A percentile compares a stretch with the other conserved stretches of the same genome.
These are phyloP conservation scores for Acanthurus tractus DNA, from an alignment of 2,797 vertebrate genomes.

Conservation along the genomic window DNA sequence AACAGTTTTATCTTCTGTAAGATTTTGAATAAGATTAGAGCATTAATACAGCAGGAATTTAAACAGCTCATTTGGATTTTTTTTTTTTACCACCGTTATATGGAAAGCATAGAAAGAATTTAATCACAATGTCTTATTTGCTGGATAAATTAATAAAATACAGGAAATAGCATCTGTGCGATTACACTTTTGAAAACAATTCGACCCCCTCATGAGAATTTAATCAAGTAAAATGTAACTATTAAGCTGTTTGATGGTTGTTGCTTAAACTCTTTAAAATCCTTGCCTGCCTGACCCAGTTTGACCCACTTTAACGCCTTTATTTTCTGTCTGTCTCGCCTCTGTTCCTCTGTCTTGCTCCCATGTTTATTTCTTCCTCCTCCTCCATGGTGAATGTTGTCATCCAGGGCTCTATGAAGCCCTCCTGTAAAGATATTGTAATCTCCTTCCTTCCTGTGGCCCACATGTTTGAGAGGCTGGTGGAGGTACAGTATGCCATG, in stretches of 20 bases:
- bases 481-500: constrained; percentile 88
- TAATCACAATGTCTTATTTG: background rate
- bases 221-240: background rate
- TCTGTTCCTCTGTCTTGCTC: constrained; percentile 9
- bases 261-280: constrained; percentile 5
- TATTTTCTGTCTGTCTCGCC: constrained; percentile 4
- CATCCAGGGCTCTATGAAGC: constrained; percentile 69
- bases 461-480: constrained; percentile 96
- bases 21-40: background rate
- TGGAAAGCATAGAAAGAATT: background rate
- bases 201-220: background rate
- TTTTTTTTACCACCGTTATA: background rate
- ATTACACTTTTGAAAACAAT: background rate
- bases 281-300: background rate
- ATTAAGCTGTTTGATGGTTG: background rate
- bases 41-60: background rate
- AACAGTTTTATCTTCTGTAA: no score
- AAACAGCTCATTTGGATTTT: background rate
- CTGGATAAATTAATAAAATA: background rate
- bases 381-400: constrained; percentile 29
- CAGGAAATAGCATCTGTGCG: background rate
- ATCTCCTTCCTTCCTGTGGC: constrained; percentile 97
- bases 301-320: constrained; percentile 23
- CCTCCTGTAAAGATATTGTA: constrained; percentile 86
- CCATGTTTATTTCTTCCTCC: background rate